These are phyloP conservation scores for Climacteris rufus DNA, from an alignment of 2,113 vertebrate species.

Conservation along the genomic window DNA sequence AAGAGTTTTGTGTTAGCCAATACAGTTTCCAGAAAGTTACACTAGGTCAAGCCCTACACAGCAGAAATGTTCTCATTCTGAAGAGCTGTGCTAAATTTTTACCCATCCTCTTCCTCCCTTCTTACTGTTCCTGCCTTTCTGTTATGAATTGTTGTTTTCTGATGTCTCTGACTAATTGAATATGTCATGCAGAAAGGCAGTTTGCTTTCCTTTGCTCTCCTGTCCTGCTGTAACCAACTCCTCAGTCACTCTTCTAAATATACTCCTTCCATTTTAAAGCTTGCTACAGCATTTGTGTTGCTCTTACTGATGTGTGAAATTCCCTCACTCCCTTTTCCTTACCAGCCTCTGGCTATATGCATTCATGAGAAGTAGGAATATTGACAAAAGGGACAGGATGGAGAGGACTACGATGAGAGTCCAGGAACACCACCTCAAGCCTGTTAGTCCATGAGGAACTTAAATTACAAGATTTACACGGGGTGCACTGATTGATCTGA, in stretches of 20 bases:
- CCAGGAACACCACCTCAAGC: rapidly evolving
- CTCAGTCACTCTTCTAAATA: not conserved
- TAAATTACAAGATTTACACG: not conserved
- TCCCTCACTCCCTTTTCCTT: not conserved
- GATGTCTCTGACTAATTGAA: not conserved
- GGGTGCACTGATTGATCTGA: not conserved
- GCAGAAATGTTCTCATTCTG: not conserved
- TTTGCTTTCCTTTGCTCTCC: not conserved
- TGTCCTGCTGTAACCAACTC: not conserved
- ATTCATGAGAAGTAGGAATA: not conserved
- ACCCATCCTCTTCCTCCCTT: not conserved
- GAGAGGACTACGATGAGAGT: not conserved
- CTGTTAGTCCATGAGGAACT: not conserved
- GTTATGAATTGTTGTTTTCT: not conserved
- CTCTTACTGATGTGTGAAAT: not conserved
- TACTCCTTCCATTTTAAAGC: not conserved
- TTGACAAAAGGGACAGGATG: not conserved
- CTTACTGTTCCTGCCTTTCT: not conserved
- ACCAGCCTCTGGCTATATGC: not conserved
- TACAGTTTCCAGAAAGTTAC: not conserved
- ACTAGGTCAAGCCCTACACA: not conserved
- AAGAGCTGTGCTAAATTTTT: not conserved
- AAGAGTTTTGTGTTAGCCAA: not conserved
- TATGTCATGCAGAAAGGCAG: not conserved
- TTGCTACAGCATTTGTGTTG: not conserved